Evolutionary conservation across 2,888 invertebrate species (phyloP), one percentile per base, ranked within the genome.

Genomic region (Geotrupes spiniger): DNA sequence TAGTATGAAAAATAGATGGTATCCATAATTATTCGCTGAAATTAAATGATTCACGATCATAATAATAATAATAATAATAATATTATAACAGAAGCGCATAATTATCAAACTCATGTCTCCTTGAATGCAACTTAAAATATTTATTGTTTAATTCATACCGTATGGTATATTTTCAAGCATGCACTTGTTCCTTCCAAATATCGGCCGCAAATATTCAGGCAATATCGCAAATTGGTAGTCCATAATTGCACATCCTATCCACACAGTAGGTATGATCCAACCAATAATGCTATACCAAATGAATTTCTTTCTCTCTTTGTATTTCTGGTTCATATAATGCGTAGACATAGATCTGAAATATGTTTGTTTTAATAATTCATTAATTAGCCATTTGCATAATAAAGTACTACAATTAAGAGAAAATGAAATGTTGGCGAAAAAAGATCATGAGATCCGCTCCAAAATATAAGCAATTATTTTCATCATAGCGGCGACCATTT

Each of bases 261-360:
- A 65, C 1, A 78, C 26, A 2, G 80, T 63, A 0, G 88, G 79
- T 6, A 82, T 60, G 2, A 83, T 81, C 87, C 87, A 89, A 1
- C 87, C 86, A 65, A 87, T 87, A 1, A 82, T 36, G 1, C 83
- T 84, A 66, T 88, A 89, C 63, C 76, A 74, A 2, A 82, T 46
- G 63, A 88, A 85, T 49, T 81, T 77, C 37, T 78, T 80, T 25
- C 74, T 63, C 51, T 80, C 79, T 1, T 76, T 73, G 36, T 68
- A 69, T 12, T 75, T 53, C 74, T 70, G 65, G 59, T 77, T 64
- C 1, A 75, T 71, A 53, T 77, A 75, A 17, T 76, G 73, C 4
- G 75, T 74, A 12, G 77, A 74, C 29, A 78, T 71, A 42, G 76
- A 78, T 63, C 79, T 80, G 62, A 15, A 59, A 59, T 15, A 9